Evolutionary conservation across 1,140 invertebrate species (phyloP).

Genomic region (Sycophaga agraensis): DNA sequence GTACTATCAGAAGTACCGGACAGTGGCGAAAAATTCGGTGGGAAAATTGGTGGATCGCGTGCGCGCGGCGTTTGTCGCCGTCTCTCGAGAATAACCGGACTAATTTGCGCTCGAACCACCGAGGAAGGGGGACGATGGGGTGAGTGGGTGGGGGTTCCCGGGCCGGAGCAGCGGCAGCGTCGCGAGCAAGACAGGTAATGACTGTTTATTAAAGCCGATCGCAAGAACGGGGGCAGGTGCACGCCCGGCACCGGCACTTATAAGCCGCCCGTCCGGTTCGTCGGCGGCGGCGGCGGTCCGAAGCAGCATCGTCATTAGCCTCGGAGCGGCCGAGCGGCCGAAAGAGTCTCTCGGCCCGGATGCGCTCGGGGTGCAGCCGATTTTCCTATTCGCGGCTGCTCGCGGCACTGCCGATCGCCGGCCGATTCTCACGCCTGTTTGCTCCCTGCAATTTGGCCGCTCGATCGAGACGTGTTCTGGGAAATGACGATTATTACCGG

Average conservation of each 20-base stretch:
- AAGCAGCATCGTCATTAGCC: constrained; percentile 14
- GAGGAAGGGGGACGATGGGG: too few relatives aligned
- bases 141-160: neutral
- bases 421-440: too few relatives aligned
- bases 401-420: neutral
- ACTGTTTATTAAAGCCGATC: constrained; percentile 40
- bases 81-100: neutral
- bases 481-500: neutral
- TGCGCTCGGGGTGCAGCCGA: constrained; percentile 3
- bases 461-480: neutral
- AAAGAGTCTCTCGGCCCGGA: constrained; percentile 17
- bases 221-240: constrained; percentile 37
- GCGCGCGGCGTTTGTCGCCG: constrained; percentile 28
- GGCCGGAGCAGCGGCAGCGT: neutral
- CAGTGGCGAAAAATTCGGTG: too few relatives aligned
- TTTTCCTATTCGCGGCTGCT: constrained; percentile 3
- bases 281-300: too few relatives aligned
- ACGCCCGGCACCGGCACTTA: neutral
- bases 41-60: constrained; percentile 11
- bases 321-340: neutral
- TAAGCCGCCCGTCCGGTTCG: neutral
- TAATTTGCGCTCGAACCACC: neutral
- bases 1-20: too few relatives aligned
- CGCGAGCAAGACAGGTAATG: constrained; percentile 32
- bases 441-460: constrained; percentile 10